A percentile compares a stretch with the other conserved stretches of the same genome.
phyloP scores from a whole-genome alignment of 2,888 invertebrate genomes.

The Gymnoscelis rufifasciata region DNA sequence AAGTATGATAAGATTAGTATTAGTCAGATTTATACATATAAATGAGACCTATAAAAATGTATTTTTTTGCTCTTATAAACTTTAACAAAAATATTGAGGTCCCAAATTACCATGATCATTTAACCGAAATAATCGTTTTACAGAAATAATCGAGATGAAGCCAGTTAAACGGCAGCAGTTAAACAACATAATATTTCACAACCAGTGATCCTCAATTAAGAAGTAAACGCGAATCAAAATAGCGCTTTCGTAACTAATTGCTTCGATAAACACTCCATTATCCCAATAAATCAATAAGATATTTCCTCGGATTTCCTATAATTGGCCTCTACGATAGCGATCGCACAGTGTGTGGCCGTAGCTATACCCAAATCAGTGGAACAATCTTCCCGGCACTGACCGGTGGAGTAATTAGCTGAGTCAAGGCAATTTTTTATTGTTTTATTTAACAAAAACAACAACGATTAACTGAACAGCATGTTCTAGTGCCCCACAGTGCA shows the following conservation, averaged over 20 bases:
- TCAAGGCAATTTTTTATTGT: slow-evolving; percentile 31
- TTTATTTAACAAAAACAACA: background rate
- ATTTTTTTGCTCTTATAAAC: no score
- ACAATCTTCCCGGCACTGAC: slow-evolving; percentile 58
- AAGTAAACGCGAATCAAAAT: slow-evolving; percentile 22
- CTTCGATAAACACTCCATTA: slow-evolving; percentile 46
- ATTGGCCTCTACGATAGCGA: slow-evolving; percentile 60
- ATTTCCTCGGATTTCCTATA: slow-evolving; percentile 61
- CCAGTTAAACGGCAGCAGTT: background rate
- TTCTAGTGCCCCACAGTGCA: background rate
- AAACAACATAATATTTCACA: slow-evolving; percentile 14
- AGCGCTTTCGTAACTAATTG: slow-evolving; percentile 45
- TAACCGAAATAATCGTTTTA: background rate
- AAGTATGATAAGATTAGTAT: no score
- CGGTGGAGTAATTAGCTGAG: slow-evolving; percentile 51
- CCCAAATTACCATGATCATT: no score
- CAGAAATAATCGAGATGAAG: background rate
- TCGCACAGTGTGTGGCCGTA: slow-evolving; percentile 46
- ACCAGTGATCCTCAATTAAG: slow-evolving; percentile 16
- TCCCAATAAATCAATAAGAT: slow-evolving; percentile 53
- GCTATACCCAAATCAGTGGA: slow-evolving; percentile 53
- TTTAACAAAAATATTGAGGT: background rate
- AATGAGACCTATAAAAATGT: no score
- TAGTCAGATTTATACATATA: no score
- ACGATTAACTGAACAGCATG: background rate